Evolutionary conservation across 1,140 invertebrate genomes (phyloP), one percentile per base, ranked within the genome.

Genomic region (Acyrthosiphon pisum): DNA sequence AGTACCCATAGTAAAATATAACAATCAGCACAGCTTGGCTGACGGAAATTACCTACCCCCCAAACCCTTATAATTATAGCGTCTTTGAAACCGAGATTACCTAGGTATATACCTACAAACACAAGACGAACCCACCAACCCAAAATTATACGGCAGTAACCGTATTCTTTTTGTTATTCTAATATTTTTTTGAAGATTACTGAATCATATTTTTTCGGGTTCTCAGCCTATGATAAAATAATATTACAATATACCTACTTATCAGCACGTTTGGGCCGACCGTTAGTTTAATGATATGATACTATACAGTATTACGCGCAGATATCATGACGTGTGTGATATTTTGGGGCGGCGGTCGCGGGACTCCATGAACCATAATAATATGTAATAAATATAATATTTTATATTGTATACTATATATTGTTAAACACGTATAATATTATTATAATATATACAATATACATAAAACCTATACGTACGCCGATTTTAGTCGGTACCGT

Each of bases 361-460:
- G 37, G 23, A 41, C 83, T 26, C 41, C 22, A 86, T n/a, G 30
- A 44, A n/a, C 30, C n/a, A 6, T 83, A 83, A 6, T 83, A 83
- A 83, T 81, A 35, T 44, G 83, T 46, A 44, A 84, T 41, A 84
- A 41, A 44, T 84, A 84, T 44, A 41, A 35, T 35, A 41, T 86
- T 30, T 86, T 76, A 76, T n/a, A 68, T 76, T 86, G 30, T 86
- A 35, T 83, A 46, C 76, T 83, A 83, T 76, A 41, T 4, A 26
- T 46, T 86, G 84, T 86, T 86, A 86, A 86, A 86, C 11, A 44
- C 84, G 84, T n/a, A 86, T 46, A 35, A 35, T 30, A 86, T 83
- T 46, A 46, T 53, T n/a, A n/a, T n/a, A n/a, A n/a, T n/a, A n/a
- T n/a, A n/a, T n/a, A n/a, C n/a, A 53, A 35, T n/a, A 87, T n/a